A percentile compares a stretch with the other conserved stretches of the same genome.
Conservation (phyloP, 2,888 invertebrate species). For the Gastracanthus pulcherrimus region DNA sequence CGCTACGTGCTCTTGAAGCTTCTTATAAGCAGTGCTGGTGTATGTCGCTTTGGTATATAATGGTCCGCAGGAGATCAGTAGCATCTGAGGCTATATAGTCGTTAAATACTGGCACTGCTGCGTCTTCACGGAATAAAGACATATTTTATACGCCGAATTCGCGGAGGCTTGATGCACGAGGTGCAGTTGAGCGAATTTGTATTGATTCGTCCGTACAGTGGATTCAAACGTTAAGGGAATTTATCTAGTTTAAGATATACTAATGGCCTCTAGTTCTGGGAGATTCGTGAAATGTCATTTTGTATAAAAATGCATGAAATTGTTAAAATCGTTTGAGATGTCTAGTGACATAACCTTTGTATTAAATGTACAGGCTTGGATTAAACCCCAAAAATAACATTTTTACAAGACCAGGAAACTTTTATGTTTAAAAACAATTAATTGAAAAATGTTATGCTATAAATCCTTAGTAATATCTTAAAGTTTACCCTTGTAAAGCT, state of each 20-base stretch:
- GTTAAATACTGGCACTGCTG: slow-evolving; percentile 18
- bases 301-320: no score
- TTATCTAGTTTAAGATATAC: not conserved
- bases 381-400: no score
- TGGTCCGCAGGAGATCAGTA: not conserved
- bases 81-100: no score
- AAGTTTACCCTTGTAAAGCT: no score
- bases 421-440: no score
- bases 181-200: not conserved
- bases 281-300: not conserved
- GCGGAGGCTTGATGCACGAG: not conserved
- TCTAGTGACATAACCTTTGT: no score
- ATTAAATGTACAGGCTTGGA: no score
- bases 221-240: not conserved
- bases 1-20: not conserved
- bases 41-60: not conserved
- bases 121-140: slow-evolving; percentile 10
- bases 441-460: no score
- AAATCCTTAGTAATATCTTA: no score
- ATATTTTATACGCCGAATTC: slow-evolving; percentile 38
- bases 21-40: not conserved
- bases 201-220: not conserved
- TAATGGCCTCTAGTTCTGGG: not conserved
- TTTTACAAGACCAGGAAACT: no score
- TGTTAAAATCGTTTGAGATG: no score